Percentiles rank a stretch among this genome's conserved stretches.
Conservation (phyloP, 2,888 invertebrate genomes). For the Pristionchus maxplancki region DNA sequence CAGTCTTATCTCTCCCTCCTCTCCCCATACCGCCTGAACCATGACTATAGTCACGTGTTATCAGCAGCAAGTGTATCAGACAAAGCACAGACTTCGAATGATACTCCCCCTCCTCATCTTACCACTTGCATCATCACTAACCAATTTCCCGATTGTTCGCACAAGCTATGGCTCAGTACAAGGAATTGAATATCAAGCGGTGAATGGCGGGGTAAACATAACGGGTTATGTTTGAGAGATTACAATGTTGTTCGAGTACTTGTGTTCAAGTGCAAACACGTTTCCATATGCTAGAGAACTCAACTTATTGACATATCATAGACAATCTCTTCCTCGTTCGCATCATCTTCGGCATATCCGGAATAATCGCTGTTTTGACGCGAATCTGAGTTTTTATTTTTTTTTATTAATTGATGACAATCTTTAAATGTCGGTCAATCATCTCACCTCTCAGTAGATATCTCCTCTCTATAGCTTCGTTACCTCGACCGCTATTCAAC, state of each 20-base stretch:
- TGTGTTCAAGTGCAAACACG: neutral
- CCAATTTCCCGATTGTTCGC: neutral
- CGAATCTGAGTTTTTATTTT: too few species aligned
- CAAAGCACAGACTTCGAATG: neutral
- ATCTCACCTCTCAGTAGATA: too few species aligned
- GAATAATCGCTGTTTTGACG: too few species aligned
- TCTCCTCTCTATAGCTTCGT: too few species aligned
- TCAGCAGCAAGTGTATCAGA: neutral
- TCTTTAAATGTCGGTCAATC: neutral
- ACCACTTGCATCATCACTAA: constrained; percentile 18
- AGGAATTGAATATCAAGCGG: neutral
- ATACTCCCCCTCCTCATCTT: too few species aligned
- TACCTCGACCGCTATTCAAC: too few species aligned
- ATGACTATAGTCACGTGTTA: neutral
- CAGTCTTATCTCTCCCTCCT: neutral
- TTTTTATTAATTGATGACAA: too few species aligned
- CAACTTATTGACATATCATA: too few species aligned
- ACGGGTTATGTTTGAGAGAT: neutral
- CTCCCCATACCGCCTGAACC: neutral
- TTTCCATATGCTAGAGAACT: neutral
- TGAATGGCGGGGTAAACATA: neutral
- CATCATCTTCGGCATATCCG: too few species aligned
- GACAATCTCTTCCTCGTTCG: too few species aligned
- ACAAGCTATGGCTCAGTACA: neutral
- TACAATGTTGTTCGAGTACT: neutral